A percentile compares a stretch with the other conserved stretches of the same genome.
Evolutionary conservation across 2,113 vertebrate species (phyloP).

Genomic region (Catagonus wagneri): DNA sequence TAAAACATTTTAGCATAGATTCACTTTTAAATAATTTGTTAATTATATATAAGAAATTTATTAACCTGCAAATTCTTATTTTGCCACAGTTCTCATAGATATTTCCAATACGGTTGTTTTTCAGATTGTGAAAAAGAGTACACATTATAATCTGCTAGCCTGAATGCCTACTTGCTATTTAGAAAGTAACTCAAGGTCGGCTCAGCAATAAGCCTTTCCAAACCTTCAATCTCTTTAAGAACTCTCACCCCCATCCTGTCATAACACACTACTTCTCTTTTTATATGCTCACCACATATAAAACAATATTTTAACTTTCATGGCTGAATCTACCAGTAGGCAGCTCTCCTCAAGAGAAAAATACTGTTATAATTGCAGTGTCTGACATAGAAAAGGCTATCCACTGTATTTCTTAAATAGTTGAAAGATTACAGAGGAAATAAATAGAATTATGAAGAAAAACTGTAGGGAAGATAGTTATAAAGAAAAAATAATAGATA

Average conservation of each 20-base stretch:
- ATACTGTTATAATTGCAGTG: background rate
- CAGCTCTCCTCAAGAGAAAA: background rate
- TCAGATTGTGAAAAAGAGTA: background rate
- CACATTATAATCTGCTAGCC: background rate
- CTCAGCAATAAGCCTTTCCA: background rate
- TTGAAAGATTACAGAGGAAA: background rate
- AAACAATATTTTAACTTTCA: background rate
- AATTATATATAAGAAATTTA: background rate
- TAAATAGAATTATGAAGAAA: background rate
- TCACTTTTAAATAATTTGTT: background rate
- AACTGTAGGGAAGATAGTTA: background rate
- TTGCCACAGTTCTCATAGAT: background rate
- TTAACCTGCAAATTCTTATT: background rate
- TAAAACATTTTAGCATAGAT: background rate
- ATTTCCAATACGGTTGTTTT: background rate
- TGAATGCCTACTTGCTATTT: background rate
- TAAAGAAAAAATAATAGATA: background rate
- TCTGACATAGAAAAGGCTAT: background rate
- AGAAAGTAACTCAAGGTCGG: background rate
- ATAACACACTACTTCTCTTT: background rate
- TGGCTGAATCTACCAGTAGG: background rate
- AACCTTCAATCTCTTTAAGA: background rate
- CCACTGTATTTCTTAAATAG: background rate
- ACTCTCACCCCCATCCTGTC: fast-evolving
- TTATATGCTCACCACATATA: background rate